Base-by-base conservation (phyloP, 2,113 vertebrate species). In the Dolichallabes microphthalmus region DNA sequence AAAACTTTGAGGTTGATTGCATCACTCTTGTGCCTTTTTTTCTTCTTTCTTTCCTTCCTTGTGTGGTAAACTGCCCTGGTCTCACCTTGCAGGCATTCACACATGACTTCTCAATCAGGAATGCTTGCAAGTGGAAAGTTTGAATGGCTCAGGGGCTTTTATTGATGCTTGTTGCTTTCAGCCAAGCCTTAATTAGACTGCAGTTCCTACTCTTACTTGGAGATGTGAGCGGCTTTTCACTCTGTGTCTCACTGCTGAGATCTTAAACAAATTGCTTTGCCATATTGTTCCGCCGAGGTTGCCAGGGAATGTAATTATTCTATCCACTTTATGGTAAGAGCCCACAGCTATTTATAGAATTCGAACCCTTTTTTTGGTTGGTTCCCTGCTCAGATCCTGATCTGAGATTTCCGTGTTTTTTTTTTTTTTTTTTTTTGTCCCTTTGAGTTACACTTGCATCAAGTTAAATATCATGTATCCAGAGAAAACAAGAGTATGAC, bases 111-210 rank as follows among this genome's bases (percentile, higher is more conserved):
- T 73, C 19, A 27, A 20, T 64, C 68, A 75, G 45, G 85, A 86
- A 86, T 86, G 78, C 69, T 45, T 75, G 85, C 30, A 64, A 22
- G 45, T 86, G 84, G 85, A 86, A 86, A 82, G 55, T 74, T 27
- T 63, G 78, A 55, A 71, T 50, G 66, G n/a, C 79, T 82, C 39
- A 0, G 25, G 79, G 85, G 66, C 27, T 81, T 82, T 86, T 74
- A 86, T 82, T 75, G 60, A 86, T 82, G 45, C 25, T 53, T 55
- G 79, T 86, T 58, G 25, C 85, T 82, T 74, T 19, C 58, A 75
- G 85, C 52, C 74, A 58, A 39, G 60, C 20, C 55, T 64, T 74
- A 85, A 85, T 85, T 81, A 53, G 52, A 11, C 53, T n/a, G n/a
- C 35, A 1, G 6, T 45, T 30, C 32, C 17, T 15, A 13, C 50